Conservation (phyloP, 2,888 invertebrate species). For the Hypena proboscidalis region DNA sequence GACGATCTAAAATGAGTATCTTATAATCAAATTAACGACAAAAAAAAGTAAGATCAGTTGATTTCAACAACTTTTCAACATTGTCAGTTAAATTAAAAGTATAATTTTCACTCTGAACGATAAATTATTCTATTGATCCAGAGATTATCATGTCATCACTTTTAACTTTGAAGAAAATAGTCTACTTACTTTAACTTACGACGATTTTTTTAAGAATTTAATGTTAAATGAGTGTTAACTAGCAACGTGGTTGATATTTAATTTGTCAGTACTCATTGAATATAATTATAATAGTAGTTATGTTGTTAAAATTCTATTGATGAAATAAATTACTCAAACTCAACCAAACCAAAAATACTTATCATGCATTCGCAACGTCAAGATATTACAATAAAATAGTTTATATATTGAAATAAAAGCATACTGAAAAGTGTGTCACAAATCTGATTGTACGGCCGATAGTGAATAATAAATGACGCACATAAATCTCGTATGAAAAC, state of each 20-base stretch:
- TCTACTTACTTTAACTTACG: background rate
- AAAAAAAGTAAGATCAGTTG: constrained; percentile 46
- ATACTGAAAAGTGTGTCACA: constrained; percentile 76
- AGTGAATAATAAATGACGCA: constrained; percentile 81
- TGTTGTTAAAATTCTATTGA: no score
- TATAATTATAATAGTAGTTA: no score
- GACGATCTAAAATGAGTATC: constrained; percentile 25
- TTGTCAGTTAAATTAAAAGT: constrained; percentile 53
- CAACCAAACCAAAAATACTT: constrained; percentile 40
- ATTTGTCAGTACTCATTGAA: no score
- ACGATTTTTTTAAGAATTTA: background rate
- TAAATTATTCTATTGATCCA: constrained; percentile 45
- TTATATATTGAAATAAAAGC: constrained; percentile 67
- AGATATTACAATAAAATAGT: constrained; percentile 59
- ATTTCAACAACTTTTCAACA: constrained; percentile 55
- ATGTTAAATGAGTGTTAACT: no score
- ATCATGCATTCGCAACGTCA: constrained; percentile 32
- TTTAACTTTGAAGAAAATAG: constrained; percentile 15
- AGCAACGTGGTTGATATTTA: no score
- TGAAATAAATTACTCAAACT: no score
- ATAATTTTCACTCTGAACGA: constrained; percentile 59
- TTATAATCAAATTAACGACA: constrained; percentile 54
- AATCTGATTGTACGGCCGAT: constrained; percentile 77
- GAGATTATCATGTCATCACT: constrained; percentile 20
- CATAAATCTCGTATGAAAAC: constrained; percentile 82